phyloP scores from a whole-genome alignment of 2,797 vertebrate genomes.

The Malurus leucopterus region DNA sequence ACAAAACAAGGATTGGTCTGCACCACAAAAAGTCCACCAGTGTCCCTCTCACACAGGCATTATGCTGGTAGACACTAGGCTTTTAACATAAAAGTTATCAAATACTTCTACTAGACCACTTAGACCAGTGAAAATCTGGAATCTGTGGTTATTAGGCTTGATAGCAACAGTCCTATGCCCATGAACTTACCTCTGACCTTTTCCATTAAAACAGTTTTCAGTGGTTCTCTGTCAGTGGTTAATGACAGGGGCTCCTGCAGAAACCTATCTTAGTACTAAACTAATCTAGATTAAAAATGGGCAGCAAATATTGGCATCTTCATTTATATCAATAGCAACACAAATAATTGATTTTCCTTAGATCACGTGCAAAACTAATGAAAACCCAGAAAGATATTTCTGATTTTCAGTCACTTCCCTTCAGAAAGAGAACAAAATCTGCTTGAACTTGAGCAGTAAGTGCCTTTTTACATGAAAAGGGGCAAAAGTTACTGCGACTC shows the following conservation, averaged over 20 bases:
- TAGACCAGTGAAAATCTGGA: background rate
- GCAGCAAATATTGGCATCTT: background rate
- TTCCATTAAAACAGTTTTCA: background rate
- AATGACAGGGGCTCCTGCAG: background rate
- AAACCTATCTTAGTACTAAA: background rate
- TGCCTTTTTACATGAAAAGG: background rate
- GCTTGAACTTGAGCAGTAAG: background rate
- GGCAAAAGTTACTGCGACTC: background rate
- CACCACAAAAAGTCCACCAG: background rate
- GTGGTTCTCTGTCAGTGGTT: background rate
- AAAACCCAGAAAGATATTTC: background rate
- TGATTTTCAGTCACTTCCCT: background rate
- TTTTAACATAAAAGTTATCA: background rate
- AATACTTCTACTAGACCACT: background rate
- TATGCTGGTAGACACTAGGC: background rate
- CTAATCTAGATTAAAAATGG: background rate
- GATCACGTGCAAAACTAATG: background rate
- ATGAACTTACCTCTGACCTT: background rate
- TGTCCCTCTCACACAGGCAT: rapidly evolving
- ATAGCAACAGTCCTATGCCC: background rate
- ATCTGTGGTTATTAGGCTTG: background rate
- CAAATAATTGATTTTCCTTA: background rate
- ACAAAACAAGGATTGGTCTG: background rate
- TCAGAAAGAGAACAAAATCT: background rate
- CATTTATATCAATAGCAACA: background rate